These are phyloP conservation scores for Embiotoca jacksoni DNA, from an alignment of 2,113 vertebrate species.

Conservation along the genomic window DNA sequence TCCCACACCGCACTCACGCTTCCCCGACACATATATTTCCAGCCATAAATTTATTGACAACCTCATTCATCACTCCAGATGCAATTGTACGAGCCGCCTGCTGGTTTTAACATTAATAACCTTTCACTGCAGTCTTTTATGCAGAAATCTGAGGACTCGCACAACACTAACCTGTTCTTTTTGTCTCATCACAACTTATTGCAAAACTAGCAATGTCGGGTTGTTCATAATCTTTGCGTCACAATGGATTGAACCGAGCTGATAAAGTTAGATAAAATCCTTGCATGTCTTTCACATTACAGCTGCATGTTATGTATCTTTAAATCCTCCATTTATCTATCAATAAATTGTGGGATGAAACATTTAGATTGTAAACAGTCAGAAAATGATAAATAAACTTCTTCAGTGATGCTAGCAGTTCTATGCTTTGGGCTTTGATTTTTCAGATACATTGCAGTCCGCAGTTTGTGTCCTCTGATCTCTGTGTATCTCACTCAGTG, in stretches of 20 bases:
- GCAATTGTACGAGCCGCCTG: constrained; percentile 29
- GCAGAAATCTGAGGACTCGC: not conserved
- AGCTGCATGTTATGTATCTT: too few species aligned
- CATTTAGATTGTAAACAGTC: too few species aligned
- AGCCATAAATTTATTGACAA: constrained; percentile 58
- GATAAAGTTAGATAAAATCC: too few species aligned
- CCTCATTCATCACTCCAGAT: constrained; percentile 60
- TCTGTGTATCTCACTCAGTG: too few species aligned
- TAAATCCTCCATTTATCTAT: too few species aligned
- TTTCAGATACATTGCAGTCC: too few species aligned
- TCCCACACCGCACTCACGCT: constrained; percentile 32
- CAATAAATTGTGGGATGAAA: too few species aligned
- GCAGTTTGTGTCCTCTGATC: too few species aligned
- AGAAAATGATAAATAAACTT: too few species aligned
- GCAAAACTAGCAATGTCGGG: not conserved
- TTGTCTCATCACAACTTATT: not conserved
- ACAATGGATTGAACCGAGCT: not conserved
- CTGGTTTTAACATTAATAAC: constrained; percentile 18
- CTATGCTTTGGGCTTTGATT: too few species aligned
- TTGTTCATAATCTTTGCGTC: not conserved
- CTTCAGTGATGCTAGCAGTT: too few species aligned
- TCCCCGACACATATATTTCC: constrained; percentile 43
- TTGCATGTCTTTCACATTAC: not conserved
- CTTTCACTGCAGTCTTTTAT: constrained; percentile 17
- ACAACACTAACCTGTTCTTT: not conserved